Percentiles rank a stretch among this genome's conserved stretches.
Conservation (phyloP, 2,797 vertebrate species). For the Amblyopsis hoosieri region DNA sequence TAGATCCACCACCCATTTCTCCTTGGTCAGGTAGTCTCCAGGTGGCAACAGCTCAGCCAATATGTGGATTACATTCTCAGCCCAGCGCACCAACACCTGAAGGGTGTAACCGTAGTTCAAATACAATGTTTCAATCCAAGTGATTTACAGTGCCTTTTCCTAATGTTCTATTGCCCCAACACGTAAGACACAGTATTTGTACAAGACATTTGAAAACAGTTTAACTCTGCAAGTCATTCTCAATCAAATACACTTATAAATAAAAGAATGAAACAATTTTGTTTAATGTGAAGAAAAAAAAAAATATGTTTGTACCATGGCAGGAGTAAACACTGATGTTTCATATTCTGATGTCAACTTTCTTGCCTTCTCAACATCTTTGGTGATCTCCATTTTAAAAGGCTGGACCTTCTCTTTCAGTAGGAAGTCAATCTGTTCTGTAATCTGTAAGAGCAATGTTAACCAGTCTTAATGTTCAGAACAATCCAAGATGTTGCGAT, state of each 20-base stretch:
- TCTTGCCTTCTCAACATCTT: constrained; percentile 47
- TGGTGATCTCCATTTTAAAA: constrained; percentile 61
- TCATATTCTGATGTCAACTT: constrained; percentile 62
- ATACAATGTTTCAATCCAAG: not conserved
- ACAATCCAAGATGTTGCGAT: too few relatives aligned
- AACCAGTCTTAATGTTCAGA: constrained; percentile 3
- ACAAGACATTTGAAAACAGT: too few relatives aligned
- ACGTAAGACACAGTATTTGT: too few relatives aligned
- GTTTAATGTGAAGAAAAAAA: too few relatives aligned
- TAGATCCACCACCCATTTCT: constrained; percentile 65
- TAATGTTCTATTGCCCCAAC: too few relatives aligned
- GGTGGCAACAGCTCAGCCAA: constrained; percentile 38
- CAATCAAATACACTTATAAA: not conserved
- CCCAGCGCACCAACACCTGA: constrained; percentile 67
- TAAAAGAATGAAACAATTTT: not conserved
- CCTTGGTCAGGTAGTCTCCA: constrained; percentile 24
- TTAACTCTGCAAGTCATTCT: too few relatives aligned
- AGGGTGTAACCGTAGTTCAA: not conserved
- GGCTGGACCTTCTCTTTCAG: constrained; percentile 65
- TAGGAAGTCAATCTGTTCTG: constrained; percentile 62
- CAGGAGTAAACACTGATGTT: constrained; percentile 61
- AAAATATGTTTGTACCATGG: constrained; percentile 66
- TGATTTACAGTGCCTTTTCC: not conserved
- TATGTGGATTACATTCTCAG: constrained; percentile 67
- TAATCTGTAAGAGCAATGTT: constrained; percentile 56